These are phyloP conservation scores for Otocyon megalotis DNA, from an alignment of 2,113 vertebrate species.

Conservation along the genomic window DNA sequence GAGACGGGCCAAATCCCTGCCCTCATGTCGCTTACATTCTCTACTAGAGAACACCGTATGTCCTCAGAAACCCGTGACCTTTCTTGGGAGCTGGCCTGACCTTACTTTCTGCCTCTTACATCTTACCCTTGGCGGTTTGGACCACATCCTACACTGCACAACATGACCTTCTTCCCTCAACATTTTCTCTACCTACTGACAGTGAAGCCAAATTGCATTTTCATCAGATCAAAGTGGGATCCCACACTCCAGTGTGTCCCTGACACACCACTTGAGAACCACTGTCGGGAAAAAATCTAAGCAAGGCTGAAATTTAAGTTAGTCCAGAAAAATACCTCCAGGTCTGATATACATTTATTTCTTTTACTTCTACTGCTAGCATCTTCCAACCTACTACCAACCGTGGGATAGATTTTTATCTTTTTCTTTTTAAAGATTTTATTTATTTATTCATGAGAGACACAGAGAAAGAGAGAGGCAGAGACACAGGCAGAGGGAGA, in stretches of 20 bases:
- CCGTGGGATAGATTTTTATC: neutral
- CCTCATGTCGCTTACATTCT: neutral
- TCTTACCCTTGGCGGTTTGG: neutral
- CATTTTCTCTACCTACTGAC: neutral
- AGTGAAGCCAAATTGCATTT: neutral
- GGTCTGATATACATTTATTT: neutral
- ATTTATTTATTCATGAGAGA: no score
- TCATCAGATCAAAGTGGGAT: neutral
- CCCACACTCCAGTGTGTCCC: neutral
- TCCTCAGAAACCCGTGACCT: neutral
- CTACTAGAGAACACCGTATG: neutral
- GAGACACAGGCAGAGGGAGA: no score
- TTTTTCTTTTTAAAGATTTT: neutral
- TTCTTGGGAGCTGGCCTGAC: neutral
- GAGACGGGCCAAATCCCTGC: neutral
- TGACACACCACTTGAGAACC: neutral
- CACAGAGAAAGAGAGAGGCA: no score
- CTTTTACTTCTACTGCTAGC: neutral
- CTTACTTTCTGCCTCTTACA: neutral
- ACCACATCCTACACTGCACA: neutral
- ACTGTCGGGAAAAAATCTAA: conserved; percentile 1
- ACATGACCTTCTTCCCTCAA: neutral
- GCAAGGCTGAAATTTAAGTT: neutral
- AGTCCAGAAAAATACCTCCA: neutral
- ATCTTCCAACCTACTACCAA: neutral